Base-by-base conservation (phyloP, 2,797 vertebrate species). In the Aviceda cuculoides region DNA sequence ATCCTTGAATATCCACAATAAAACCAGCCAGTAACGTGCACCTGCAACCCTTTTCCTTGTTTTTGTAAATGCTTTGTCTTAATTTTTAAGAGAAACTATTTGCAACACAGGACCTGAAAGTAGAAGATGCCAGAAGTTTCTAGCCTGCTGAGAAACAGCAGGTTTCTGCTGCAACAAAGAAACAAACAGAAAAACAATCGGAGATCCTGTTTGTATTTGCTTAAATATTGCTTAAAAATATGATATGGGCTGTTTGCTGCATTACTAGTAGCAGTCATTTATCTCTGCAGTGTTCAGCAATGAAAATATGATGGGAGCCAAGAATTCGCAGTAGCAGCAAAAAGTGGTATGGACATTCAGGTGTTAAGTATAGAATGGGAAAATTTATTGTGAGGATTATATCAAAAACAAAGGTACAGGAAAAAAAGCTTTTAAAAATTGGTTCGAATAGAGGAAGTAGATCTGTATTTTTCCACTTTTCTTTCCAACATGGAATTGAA, bases 1-100 rank as follows among this genome's bases (percentile, higher is more conserved):
- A 66, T 40, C 80, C 93, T 88, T 93, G 89, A 95, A 93, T 91
- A 96, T 68, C 58, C 73, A 59, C 62, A 82, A 46, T 59, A 84
- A 91, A 95, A 96, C 12, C 85, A 94, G 66, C 4, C 82, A 88
- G 58, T 42, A 89, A 61, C 17, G 9, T 65, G 84, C 82, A 96
- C 85, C 92, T 95, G 94, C 10, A 47, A 91, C 91, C 46, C 68
- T 81, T 87, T 65, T 28, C 63, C 71, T 83, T 83, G 66, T 44
- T 95, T 90, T 89, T n/a, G 42, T 25, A 78, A 96, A 81, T 15
- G 63, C 15, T 93, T 78, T 75, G 24, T 61, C 56, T 81, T 91
- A 16, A 33, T 75, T 93, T 93, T 77, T 44, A 62, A 79, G 11
- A 65, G 37, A 65, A 91, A 62, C 37, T 74, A 67, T 61, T 74